These are phyloP conservation scores for Oikopleura dioica DNA, from an alignment of 23 tunicate species.

Conservation along the genomic window DNA sequence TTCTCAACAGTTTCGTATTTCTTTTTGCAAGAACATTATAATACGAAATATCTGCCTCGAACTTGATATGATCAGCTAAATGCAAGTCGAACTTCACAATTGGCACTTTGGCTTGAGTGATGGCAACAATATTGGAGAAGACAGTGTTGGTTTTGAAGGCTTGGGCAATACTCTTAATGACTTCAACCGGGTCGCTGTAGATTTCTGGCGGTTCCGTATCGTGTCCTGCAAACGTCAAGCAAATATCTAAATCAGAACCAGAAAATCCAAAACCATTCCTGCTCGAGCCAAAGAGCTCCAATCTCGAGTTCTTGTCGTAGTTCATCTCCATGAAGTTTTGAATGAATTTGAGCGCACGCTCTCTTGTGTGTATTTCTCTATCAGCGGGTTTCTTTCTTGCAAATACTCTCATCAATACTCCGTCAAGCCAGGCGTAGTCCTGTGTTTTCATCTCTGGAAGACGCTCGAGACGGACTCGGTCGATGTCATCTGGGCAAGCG, in stretches of 20 bases:
- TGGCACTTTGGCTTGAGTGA: slow-evolving; percentile 89
- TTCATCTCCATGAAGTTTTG: slow-evolving; percentile 3
- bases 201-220: background rate
- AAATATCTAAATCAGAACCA: slow-evolving; percentile 65
- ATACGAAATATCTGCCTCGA: slow-evolving; percentile 81
- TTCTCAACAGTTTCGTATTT: slow-evolving; percentile 43
- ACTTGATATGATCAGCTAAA: slow-evolving; percentile 11
- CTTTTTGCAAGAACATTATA: slow-evolving; percentile 71
- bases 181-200: background rate
- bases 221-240: slow-evolving; percentile 42
- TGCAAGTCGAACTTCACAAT: slow-evolving; percentile 57
- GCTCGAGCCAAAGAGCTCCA: slow-evolving; percentile 69
- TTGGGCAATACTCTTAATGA: slow-evolving; percentile 40
- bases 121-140: slow-evolving; percentile 33
- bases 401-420: too few species aligned
- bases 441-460: too few species aligned
- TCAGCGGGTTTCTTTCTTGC: too few species aligned
- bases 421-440: too few species aligned
- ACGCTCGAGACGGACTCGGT: too few species aligned
- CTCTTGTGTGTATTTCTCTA: too few species aligned
- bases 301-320: slow-evolving; percentile 18
- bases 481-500: too few species aligned
- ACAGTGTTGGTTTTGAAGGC: slow-evolving; percentile 21
- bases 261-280: slow-evolving; percentile 74
- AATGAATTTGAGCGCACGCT: too few species aligned